These are phyloP conservation scores for Pachyuromys duprasi DNA, from an alignment of 2,797 vertebrate species.

Conservation along the genomic window DNA sequence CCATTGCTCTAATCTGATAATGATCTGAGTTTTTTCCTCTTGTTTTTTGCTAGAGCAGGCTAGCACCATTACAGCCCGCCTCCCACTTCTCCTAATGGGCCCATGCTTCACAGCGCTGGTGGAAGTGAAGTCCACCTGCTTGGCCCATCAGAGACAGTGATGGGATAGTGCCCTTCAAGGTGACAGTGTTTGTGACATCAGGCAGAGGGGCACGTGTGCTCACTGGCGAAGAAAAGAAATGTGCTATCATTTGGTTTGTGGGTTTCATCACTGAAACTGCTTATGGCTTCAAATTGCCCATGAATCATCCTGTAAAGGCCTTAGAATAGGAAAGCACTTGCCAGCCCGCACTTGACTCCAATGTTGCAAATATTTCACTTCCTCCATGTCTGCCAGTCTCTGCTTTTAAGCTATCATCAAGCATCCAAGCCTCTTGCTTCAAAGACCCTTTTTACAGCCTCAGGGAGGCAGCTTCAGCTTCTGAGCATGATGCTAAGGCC, in stretches of 20 bases:
- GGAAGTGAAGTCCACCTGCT: background rate
- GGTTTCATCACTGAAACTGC: constrained; percentile 80
- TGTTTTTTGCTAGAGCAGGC: background rate
- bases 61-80: background rate
- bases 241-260: constrained; percentile 71
- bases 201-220: constrained; percentile 6
- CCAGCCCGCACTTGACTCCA: constrained; percentile 77
- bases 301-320: constrained; percentile 83
- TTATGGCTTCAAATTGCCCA: constrained; percentile 81
- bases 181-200: constrained; percentile 72
- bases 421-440: accelerated
- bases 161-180: constrained; percentile 37
- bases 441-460: background rate
- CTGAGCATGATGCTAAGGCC: background rate
- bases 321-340: constrained; percentile 72
- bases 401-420: background rate
- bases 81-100: background rate
- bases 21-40: constrained; percentile 5
- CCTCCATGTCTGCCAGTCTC: constrained; percentile 65
- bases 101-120: accelerated
- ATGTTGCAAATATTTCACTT: constrained; percentile 84
- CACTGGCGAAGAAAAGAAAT: constrained; percentile 58
- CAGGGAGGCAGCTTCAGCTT: background rate
- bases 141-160: background rate
- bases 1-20: constrained; percentile 17